Base-by-base conservation (phyloP, 2,797 vertebrate genomes). In the Oryzias sinensis region DNA sequence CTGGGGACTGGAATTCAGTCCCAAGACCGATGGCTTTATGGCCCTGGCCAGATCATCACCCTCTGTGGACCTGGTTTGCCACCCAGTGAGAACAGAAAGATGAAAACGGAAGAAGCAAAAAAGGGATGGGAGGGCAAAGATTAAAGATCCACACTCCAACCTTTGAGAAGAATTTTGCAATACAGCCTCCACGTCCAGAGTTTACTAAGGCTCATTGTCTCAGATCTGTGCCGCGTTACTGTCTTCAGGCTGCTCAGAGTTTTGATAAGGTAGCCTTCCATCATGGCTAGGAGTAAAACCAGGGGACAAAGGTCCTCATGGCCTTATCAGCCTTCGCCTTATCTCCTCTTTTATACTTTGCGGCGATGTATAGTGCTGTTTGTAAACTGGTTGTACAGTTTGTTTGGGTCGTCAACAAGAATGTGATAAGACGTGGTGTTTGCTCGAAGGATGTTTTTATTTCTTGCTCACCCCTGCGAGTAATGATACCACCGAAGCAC, bases 61-160 rank as follows among this genome's bases (percentile, higher is more conserved):
- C 83, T 74, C 75, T 72, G 82, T 88, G 90, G 88, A 90, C 87
- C 89, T 84, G 72, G 85, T 79, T 83, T 88, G 80, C 83, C 71
- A 66, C 68, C 59, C 67, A 68, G 78, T 70, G 74, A 84, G 72
- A 77, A 68, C 58, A 74, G 69, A 68, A 62, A 65, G 46, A 70
- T 29, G 66, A 60, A 45, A 59, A 66, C 46, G 46, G 68, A 70
- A 25, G 18, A 37, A 72, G 65, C 54, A 50, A 56, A 48, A 22
- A 9, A 69, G 25, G 41, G 65, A 76, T 40, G 58, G 59, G 50
- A 16, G 29, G 47, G 56, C 48, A 76, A 72, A 85, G 84, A 84
- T 91, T 86, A 89, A 87, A 87, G 80, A 85, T 90, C 90, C 85
- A 90, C 86, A 80, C 72, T 72, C n/a, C 55, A 82, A 75, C 74